A percentile compares a stretch with the other conserved stretches of the same genome.
These are phyloP conservation scores for Cosmopolites sordidus DNA, from an alignment of 2,888 invertebrate genomes.

Conservation along the genomic window DNA sequence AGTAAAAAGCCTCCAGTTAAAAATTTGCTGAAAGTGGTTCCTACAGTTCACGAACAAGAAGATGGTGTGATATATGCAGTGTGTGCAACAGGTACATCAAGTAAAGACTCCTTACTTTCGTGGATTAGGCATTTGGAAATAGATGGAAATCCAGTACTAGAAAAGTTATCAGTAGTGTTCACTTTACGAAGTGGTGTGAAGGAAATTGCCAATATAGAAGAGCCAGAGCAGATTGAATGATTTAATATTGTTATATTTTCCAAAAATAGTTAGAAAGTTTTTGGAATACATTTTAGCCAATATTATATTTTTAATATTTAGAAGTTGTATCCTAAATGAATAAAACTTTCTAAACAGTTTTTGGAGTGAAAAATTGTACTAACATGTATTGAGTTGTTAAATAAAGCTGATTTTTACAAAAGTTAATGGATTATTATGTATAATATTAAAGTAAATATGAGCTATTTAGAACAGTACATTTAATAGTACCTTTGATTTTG, in stretches of 20 bases:
- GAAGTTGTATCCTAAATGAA: too few species aligned
- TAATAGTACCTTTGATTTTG: too few species aligned
- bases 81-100: conserved; percentile 88
- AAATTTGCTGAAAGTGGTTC: conserved; percentile 46
- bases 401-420: too few species aligned
- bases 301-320: too few species aligned
- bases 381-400: too few species aligned
- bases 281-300: too few species aligned
- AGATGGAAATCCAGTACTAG: conserved; percentile 68
- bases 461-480: too few species aligned
- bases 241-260: neutral
- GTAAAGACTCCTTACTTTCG: conserved; percentile 86
- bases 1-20: conserved; percentile 47
- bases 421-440: too few species aligned
- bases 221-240: conserved; percentile 4
- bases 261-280: too few species aligned
- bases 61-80: conserved; percentile 85
- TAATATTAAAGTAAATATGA: too few species aligned
- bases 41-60: conserved; percentile 85
- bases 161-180: conserved; percentile 78
- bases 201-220: conserved; percentile 35
- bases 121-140: conserved; percentile 82
- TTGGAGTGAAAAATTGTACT: too few species aligned
- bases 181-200: conserved; percentile 64
- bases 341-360: too few species aligned